Base-by-base conservation (phyloP, 2,113 vertebrate species). In the Rhinopithecus roxellana region DNA sequence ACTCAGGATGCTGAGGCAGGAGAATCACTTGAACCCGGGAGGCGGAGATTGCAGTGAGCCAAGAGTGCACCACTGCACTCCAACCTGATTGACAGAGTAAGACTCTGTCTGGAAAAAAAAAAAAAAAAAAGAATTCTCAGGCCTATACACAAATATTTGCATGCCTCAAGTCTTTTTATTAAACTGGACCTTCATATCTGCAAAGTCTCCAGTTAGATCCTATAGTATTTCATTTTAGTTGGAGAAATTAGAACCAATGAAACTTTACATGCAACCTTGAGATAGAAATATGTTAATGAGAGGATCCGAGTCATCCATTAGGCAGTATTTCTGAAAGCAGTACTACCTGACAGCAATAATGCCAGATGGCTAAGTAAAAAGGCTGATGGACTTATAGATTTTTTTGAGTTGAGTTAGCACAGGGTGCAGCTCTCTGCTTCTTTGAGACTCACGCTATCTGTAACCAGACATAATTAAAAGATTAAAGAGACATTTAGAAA, bases 401-500 rank as follows among this genome's bases (percentile, higher is more conserved):
- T 59, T 64, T 81, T 13, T 59, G 59, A 88, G 64, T 40, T 85
- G 64, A 38, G 32, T 89, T 35, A 95, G 50, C 59, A 45, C 30
- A 25, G 43, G 59, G 25, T 2, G 0, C 45, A 57, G 27, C 70
- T 78, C 64, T 92, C 75, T 22, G 72, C 45, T 84, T 91, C 89
- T 90, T 8, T 43, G 87, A 95, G 77, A 87, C 92, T 81, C 82
- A 2, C 20, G 74, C 92, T 91, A 52, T 82, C 72, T 88, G 48
- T 88, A 97, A 88, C 93, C 82, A 97, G 97, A 94, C 97, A 89
- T 92, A 94, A 97, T 97, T 95, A 97, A 97, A 97, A 97, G 96
- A 97, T 97, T 96, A 98, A 94, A 97, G 95, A 97, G 88, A 94
- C 59, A n/a, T 95, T 97, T 98, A 89, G 81, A 92, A 89, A 96